A percentile compares a stretch with the other conserved stretches of the same genome.
These are phyloP conservation scores for Philaethria dido DNA, from an alignment of 2,888 invertebrate genomes.

Conservation along the genomic window DNA sequence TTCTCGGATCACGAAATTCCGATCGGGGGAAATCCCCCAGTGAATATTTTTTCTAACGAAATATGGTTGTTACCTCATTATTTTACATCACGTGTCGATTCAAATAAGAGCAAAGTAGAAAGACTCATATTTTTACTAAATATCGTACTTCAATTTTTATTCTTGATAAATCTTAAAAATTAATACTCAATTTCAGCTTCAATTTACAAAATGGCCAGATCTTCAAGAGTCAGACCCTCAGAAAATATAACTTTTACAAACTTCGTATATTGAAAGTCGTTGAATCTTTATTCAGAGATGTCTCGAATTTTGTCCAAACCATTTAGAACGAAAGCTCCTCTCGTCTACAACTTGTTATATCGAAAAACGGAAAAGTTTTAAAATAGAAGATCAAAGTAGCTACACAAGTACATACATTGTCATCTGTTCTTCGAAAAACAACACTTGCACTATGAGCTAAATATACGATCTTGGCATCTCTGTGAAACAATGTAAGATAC, in stretches of 20 bases:
- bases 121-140: neutral
- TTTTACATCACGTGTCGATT: conserved; percentile 10
- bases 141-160: neutral
- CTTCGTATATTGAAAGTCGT: conserved; percentile 46
- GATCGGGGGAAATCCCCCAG: conserved; percentile 72
- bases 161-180: neutral
- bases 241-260: conserved; percentile 41
- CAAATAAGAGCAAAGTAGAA: neutral
- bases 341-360: conserved; percentile 54
- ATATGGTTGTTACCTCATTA: conserved; percentile 25
- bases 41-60: conserved; percentile 62
- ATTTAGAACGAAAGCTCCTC: conserved; percentile 71
- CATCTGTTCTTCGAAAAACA: conserved; percentile 56
- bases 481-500: conserved; percentile 37
- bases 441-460: conserved; percentile 57
- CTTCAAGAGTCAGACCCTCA: conserved; percentile 19
- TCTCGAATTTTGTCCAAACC: conserved; percentile 66
- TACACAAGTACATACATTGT: conserved; percentile 53
- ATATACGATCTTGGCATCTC: conserved; percentile 49
- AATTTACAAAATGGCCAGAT: conserved; percentile 36
- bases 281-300: conserved; percentile 51
- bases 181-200: conserved; percentile 35
- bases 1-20: conserved; percentile 66
- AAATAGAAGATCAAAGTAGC: conserved; percentile 58
- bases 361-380: conserved; percentile 57